These are phyloP conservation scores for Andrena dorsata DNA, from an alignment of 2,888 invertebrate species.

Conservation along the genomic window DNA sequence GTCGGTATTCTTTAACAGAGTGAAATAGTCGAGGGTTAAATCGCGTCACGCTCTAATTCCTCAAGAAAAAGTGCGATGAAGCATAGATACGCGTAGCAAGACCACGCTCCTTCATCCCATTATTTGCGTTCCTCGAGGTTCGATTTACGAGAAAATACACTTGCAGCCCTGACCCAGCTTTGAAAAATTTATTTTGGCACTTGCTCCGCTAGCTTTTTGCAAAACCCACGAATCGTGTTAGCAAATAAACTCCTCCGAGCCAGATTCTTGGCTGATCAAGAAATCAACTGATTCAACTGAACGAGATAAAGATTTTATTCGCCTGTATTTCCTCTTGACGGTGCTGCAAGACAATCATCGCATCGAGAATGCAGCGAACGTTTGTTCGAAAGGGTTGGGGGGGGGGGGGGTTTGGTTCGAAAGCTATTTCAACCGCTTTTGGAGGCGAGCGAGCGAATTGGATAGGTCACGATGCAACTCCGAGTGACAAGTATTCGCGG, in stretches of 20 bases:
- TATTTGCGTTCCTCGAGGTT: constrained; percentile 1
- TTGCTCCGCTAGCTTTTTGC: background rate
- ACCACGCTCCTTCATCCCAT: background rate
- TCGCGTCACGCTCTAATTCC: background rate
- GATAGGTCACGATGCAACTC: background rate
- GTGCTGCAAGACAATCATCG: background rate
- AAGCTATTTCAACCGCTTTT: background rate
- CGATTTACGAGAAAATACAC: background rate
- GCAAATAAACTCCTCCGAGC: background rate
- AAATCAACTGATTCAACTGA: no score
- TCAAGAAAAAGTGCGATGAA: background rate
- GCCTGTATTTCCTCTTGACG: background rate
- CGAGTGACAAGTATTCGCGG: constrained; percentile 9
- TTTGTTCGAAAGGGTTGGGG: background rate
- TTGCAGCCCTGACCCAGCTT: constrained; percentile 8
- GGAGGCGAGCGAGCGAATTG: background rate
- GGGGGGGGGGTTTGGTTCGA: no score
- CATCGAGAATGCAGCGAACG: background rate
- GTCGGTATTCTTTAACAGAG: background rate
- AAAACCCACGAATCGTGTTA: background rate
- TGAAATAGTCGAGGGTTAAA: background rate
- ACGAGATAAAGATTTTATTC: background rate
- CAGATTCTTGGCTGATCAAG: background rate
- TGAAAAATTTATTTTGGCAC: constrained; percentile 9
- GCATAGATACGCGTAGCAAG: background rate